Conservation (phyloP, 2,113 vertebrate genomes). For the Zeus faber region DNA sequence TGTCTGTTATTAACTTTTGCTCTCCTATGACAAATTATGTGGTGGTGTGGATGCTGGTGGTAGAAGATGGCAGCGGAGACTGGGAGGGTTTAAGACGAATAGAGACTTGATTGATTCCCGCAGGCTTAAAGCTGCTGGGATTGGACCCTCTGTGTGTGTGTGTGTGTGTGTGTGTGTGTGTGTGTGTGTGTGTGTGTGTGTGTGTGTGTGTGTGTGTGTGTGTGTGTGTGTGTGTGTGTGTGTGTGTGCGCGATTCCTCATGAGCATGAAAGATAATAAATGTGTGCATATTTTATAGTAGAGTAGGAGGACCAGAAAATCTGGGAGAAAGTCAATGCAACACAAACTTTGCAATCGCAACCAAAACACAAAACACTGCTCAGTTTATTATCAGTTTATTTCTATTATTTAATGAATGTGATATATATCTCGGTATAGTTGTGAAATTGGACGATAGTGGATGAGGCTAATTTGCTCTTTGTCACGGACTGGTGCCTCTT, state of each 20-base stretch:
- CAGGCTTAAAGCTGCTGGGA: slow-evolving; percentile 9
- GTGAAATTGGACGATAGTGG: no score
- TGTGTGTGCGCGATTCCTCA: slow-evolving; percentile 8
- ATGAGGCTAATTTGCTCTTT: no score
- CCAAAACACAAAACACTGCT: no score
- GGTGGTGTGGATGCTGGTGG: slow-evolving; percentile 37
- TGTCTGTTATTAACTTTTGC: slow-evolving; percentile 19
- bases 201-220: slow-evolving; percentile 2
- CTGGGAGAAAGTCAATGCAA: no score
- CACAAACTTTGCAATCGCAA: no score
- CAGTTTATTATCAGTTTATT: no score
- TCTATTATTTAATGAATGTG: no score
- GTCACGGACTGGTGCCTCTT: no score
- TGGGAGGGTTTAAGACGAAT: slow-evolving; percentile 24
- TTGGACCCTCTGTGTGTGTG: slow-evolving; percentile 21
- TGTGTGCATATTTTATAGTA: neutral
- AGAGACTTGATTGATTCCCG: slow-evolving; percentile 44
- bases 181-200: slow-evolving; percentile 16
- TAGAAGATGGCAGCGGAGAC: slow-evolving; percentile 40
- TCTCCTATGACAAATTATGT: slow-evolving; percentile 36
- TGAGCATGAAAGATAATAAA: no score
- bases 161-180: slow-evolving; percentile 26
- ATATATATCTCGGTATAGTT: no score
- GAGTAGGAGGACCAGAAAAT: no score
- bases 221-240: slow-evolving; percentile 1